These are phyloP conservation scores for Alloscopus bannaensis DNA, from an alignment of 2,888 invertebrate genomes.

Conservation along the genomic window DNA sequence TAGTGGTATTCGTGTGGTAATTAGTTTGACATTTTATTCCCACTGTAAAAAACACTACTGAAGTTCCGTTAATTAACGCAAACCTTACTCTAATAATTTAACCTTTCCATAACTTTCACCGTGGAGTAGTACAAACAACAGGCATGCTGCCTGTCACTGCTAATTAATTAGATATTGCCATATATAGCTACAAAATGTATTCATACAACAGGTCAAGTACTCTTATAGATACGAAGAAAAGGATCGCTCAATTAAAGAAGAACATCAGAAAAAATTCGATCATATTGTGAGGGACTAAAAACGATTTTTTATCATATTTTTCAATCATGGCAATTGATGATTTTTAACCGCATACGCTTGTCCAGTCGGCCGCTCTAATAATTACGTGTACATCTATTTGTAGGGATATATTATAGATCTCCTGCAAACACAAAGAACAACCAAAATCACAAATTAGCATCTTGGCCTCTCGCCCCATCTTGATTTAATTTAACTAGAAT, in stretches of 20 bases:
- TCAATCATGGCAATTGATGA: conserved; percentile 43
- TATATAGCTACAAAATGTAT: conserved; percentile 54
- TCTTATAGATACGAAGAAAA: conserved; percentile 45
- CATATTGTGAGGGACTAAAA: conserved; percentile 35
- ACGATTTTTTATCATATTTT: conserved; percentile 29
- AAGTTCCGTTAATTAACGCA: conserved; percentile 61
- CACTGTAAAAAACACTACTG: conserved; percentile 62
- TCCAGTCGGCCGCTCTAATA: conserved; percentile 50
- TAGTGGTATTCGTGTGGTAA: not conserved
- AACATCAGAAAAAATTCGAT: conserved; percentile 43
- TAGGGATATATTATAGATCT: conserved; percentile 46
- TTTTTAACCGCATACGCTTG: conserved; percentile 47
- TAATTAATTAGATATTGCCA: conserved; percentile 48
- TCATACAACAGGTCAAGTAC: conserved; percentile 48
- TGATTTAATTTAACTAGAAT: no score
- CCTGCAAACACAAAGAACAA: conserved; percentile 32
- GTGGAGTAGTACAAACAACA: conserved; percentile 54
- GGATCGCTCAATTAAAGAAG: conserved; percentile 19
- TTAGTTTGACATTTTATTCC: conserved; percentile 60
- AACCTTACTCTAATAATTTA: conserved; percentile 51
- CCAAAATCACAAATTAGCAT: not conserved
- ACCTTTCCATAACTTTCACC: conserved; percentile 43
- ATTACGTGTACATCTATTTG: conserved; percentile 43
- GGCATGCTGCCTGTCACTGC: conserved; percentile 36
- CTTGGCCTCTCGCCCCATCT: no score